Conservation (phyloP, 2,113 vertebrate genomes). For the Aviceda subcristata region DNA sequence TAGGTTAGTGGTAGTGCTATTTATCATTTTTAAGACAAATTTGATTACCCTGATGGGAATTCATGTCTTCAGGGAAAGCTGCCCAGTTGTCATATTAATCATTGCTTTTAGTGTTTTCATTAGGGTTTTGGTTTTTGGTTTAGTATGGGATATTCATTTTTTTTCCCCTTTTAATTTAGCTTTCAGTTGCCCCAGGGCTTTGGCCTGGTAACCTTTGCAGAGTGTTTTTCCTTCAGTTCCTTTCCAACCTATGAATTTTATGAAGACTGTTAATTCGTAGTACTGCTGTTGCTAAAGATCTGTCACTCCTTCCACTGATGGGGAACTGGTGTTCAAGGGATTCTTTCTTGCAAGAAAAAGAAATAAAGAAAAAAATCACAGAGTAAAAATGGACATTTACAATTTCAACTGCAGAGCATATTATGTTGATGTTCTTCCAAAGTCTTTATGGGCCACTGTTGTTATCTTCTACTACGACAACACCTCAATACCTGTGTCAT, state of each 20-base stretch:
- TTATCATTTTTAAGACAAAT: slow-evolving; percentile 58
- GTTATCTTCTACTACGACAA: fast-evolving
- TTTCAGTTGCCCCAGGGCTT: slow-evolving; percentile 26
- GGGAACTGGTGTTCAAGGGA: background rate
- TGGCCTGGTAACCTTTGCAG: slow-evolving; percentile 20
- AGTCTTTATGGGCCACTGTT: background rate
- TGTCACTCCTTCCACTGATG: background rate
- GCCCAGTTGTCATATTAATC: slow-evolving; percentile 61
- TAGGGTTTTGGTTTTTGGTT: slow-evolving; percentile 42
- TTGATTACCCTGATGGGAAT: slow-evolving; percentile 52
- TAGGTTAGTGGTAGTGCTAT: slow-evolving; percentile 42
- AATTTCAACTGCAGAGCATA: fast-evolving
- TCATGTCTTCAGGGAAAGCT: slow-evolving; percentile 52
- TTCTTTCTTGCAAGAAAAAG: background rate
- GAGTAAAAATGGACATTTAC: background rate
- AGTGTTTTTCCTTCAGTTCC: background rate
- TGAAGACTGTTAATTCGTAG: background rate
- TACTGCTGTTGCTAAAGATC: background rate
- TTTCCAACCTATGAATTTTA: background rate
- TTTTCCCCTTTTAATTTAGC: slow-evolving; percentile 18
- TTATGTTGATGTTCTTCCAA: background rate
- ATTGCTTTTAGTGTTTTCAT: slow-evolving; percentile 63
- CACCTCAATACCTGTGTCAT: background rate
- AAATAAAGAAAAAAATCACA: background rate
- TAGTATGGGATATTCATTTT: slow-evolving; percentile 44